Base-by-base conservation (phyloP, 2,113 vertebrate species). In the Dunckerocampus dactyliophorus region DNA sequence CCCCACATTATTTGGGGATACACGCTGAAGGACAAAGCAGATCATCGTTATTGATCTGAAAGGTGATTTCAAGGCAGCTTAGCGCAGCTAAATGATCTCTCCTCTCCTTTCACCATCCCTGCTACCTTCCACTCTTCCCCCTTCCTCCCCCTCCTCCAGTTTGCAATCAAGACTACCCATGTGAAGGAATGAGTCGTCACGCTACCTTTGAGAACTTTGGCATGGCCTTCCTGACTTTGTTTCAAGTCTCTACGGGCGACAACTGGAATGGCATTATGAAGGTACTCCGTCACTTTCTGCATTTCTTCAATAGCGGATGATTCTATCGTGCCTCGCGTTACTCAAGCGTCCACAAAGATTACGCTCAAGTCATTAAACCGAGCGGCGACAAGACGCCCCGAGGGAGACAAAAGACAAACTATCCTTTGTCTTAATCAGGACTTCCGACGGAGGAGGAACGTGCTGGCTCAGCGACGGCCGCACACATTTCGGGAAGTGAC, bases 201-300 rank as follows among this genome's bases (percentile, higher is more conserved):
- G 97, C 97, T 75, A 98, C 97, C 67, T 99, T 99, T 58, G 95
- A 98, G 75, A 99, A 99, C 86, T 99, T 99, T 3, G 97, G 97
- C 85, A 99, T 99, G 97, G 97, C 97, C 53, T 99, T 99, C 84
- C 94, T 99, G 82, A 99, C 96, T 0, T 94, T 98, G 63, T 98
- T 98, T 88, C 95, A 97, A 85, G 96, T 98, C 79, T 98, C 97
- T 76, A 99, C 97, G 0, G 97, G 97, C 0, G 97, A 99, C 89
- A 98, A 99, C 88, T 99, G 97, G 97, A 98, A 99, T 0, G 97
- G 97, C 77, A 99, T 99, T 65, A 99, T 98, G 96, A 99, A 99
- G 95, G 97, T 98, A 87, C 11, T 34, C 3, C 13, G 31, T 15
- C 0, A 22, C 28, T 42, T 59, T 54, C 4, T 20, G 43, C 9